phyloP scores from a whole-genome alignment of 2,888 invertebrate genomes.

The Leuctra nigra region DNA sequence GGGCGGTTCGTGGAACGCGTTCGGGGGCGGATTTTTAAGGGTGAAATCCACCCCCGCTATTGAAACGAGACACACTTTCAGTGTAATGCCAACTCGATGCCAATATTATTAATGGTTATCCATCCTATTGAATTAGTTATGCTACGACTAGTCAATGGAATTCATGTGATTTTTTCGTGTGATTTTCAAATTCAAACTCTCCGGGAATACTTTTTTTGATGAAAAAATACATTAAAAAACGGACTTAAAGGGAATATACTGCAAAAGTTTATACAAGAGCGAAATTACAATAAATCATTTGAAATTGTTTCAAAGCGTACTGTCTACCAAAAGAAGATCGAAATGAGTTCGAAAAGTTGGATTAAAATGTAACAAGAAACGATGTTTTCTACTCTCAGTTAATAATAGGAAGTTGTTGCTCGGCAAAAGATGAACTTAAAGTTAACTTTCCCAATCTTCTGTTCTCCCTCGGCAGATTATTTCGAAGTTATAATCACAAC shows the following conservation, averaged over 20 bases:
- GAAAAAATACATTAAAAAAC: not conserved
- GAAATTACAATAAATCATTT: not conserved
- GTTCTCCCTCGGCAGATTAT: conserved; percentile 6
- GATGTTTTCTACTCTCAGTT: conserved; percentile 4
- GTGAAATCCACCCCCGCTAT: not conserved
- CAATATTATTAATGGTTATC: not conserved
- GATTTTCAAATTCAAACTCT: not conserved
- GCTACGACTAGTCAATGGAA: not conserved
- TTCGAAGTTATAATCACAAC: conserved; percentile 5
- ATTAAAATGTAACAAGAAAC: conserved; percentile 8
- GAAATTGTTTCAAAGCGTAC: not conserved
- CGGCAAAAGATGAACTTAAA: conserved; percentile 4
- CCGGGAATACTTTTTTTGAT: not conserved
- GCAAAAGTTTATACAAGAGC: not conserved
- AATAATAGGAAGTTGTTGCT: conserved; percentile 5
- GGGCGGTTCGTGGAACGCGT: no score
- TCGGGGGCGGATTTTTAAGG: no score
- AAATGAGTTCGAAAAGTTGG: conserved; percentile 1
- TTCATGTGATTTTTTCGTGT: not conserved
- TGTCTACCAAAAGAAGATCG: no score
- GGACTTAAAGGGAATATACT: not conserved
- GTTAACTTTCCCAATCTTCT: conserved; percentile 6
- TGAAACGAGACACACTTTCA: not conserved
- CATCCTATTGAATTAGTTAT: not conserved
- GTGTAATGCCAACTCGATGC: not conserved